Evolutionary conservation across 2,888 invertebrate species (phyloP).

Genomic region (Strigamia maritima): DNA sequence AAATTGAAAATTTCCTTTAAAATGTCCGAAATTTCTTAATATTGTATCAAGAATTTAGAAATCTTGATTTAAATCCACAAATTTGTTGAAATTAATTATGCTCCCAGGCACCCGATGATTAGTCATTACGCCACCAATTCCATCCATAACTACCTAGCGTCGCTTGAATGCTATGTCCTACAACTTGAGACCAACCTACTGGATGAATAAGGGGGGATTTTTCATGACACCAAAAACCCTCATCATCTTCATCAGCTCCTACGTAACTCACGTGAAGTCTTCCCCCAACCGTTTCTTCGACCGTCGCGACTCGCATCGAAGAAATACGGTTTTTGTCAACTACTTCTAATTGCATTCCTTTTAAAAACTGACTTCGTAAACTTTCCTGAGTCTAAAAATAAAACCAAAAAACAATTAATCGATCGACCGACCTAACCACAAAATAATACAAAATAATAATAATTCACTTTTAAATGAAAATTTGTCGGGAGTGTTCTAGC

Average conservation of each 20-base stretch:
- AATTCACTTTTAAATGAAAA: constrained; percentile 75
- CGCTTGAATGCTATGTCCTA: constrained; percentile 84
- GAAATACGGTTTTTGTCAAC: constrained; percentile 95
- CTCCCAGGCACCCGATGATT: too few relatives aligned
- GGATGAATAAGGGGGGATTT: constrained; percentile 91
- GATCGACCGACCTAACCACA: too few relatives aligned
- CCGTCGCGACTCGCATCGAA: constrained; percentile 79
- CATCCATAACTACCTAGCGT: too few relatives aligned
- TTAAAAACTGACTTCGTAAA: constrained; percentile 54
- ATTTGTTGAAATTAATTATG: background rate
- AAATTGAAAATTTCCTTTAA: too few relatives aligned
- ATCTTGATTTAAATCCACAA: too few relatives aligned
- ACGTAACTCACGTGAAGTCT: constrained; percentile 86
- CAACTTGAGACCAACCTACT: constrained; percentile 90
- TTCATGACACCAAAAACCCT: constrained; percentile 94
- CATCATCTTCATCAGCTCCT: constrained; percentile 72
- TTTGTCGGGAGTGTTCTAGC: constrained; percentile 92
- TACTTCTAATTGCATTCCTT: constrained; percentile 83
- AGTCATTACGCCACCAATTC: too few relatives aligned
- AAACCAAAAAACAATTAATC: constrained; percentile 19
- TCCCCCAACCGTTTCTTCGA: constrained; percentile 87
- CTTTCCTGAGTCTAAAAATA: constrained; percentile 49
- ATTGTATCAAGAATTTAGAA: too few relatives aligned
- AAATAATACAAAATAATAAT: too few relatives aligned
- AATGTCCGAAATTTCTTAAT: too few relatives aligned